Evolutionary conservation across 1,140 invertebrate genomes (phyloP).

Genomic region (Sminthurides bifidus): DNA sequence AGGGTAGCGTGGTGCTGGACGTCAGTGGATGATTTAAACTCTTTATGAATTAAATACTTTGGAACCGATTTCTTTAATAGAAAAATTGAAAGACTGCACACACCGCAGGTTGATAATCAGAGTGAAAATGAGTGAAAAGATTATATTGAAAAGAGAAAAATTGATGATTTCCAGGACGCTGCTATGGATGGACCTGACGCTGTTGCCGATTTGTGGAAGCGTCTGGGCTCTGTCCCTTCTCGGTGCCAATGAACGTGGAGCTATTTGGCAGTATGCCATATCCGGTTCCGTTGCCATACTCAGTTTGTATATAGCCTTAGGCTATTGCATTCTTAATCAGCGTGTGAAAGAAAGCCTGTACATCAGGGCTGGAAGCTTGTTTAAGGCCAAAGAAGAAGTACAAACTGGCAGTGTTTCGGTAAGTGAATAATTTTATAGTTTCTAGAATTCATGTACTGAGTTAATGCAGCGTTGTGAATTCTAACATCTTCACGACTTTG

Average conservation of each 20-base stretch:
- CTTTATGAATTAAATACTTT: too few species aligned
- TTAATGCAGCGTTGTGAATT: too few species aligned
- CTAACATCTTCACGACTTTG: constrained; percentile 2
- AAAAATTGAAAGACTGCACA: too few species aligned
- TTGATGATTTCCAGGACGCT: constrained; percentile 62
- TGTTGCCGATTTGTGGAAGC: constrained; percentile 60
- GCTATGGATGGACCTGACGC: constrained; percentile 68
- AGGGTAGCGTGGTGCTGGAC: too few species aligned
- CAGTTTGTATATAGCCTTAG: constrained; percentile 62
- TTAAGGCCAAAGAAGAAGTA: constrained; percentile 37
- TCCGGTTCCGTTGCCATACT: constrained; percentile 57
- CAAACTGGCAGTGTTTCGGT: constrained; percentile 45
- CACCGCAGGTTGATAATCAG: too few species aligned
- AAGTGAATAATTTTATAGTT: too few species aligned
- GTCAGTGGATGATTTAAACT: too few species aligned
- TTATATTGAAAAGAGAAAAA: too few species aligned
- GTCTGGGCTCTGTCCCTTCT: constrained; percentile 71
- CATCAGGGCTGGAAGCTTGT: constrained; percentile 34
- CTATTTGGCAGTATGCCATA: constrained; percentile 57
- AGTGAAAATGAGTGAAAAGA: too few species aligned
- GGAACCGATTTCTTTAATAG: too few species aligned
- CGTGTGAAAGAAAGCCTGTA: constrained; percentile 58
- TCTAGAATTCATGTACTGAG: too few species aligned
- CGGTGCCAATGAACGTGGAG: constrained; percentile 62
- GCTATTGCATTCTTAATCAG: constrained; percentile 70